Percentiles rank a stretch among this genome's conserved stretches.
phyloP scores from a whole-genome alignment of 1,140 invertebrate genomes.

The Drosophila seguyi region DNA sequence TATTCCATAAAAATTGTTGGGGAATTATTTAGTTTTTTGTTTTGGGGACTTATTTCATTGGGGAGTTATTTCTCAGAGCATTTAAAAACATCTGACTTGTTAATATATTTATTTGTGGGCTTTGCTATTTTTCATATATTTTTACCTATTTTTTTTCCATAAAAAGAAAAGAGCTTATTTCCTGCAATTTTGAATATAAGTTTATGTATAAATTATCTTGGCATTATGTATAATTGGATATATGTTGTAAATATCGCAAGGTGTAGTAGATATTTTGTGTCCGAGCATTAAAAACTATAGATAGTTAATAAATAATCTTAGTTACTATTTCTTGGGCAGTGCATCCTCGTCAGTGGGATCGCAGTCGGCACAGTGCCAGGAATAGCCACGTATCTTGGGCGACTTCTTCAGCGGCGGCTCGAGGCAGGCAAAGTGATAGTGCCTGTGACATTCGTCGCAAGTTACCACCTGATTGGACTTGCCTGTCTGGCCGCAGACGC shows the following conservation, averaged over 20 bases:
- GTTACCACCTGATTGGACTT: conserved; percentile 86
- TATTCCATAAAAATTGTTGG: too few species aligned
- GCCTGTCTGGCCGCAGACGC: conserved; percentile 72
- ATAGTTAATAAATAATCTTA: conserved; percentile 2
- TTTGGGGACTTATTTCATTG: too few species aligned
- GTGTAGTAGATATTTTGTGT: conserved; percentile 3
- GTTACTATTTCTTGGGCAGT: conserved; percentile 48
- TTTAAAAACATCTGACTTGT: too few species aligned
- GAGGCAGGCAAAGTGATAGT: conserved; percentile 96
- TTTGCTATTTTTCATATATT: too few species aligned
- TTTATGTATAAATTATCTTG: conserved; percentile 14
- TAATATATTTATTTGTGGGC: too few species aligned
- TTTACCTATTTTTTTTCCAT: neutral
- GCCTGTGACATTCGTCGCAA: conserved; percentile 96
- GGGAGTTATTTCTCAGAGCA: too few species aligned
- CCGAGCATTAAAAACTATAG: neutral
- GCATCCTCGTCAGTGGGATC: conserved; percentile 90
- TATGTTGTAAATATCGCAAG: conserved; percentile 24
- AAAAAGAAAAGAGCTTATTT: neutral
- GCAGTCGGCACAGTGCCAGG: conserved; percentile 98
- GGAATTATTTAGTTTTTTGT: too few species aligned
- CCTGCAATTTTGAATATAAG: too few species aligned
- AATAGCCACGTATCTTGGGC: conserved; percentile 96
- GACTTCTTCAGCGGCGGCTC: conserved; percentile 97
- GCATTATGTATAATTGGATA: neutral